Evolutionary conservation across 1,140 invertebrate species (phyloP), one percentile per base, ranked within the genome.

Genomic region (Phortica variegata): DNA sequence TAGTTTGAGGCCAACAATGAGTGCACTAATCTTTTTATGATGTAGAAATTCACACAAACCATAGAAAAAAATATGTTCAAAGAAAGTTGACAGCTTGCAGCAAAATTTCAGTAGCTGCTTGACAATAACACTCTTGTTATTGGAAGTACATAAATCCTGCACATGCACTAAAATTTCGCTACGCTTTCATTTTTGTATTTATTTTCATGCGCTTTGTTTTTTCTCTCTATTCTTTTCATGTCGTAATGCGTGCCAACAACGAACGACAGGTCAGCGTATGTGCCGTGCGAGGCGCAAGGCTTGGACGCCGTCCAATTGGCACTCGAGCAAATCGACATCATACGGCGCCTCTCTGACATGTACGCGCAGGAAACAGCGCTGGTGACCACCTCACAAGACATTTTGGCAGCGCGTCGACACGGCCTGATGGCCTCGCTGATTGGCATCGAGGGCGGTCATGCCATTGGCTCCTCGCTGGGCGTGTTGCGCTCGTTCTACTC

Each of bases 291-390:
- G 47, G 83, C 88, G 3, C 87, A 91, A 65, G 85, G 88, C 75
- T 82, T 88, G 70, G 90, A 93, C 71, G 90, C 90, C 9, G 89
- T 93, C 52, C 87, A 92, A 70, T 78, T 90, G 59, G 88, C 89
- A 16, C 77, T 95, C 43, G 91, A 93, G 73, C 91, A 94, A 77
- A 88, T 93, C 61, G 91, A 94, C 77, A 85, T 91, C 50, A 92
- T 94, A 65, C 87, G 89, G 62, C 84, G 91, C 60, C 83, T 95
- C 57, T 85, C 93, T 33, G 86, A 88, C 57, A 82, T 86, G 75
- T 87, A 89, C 75, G 80, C 82, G 7, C 80, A 82, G 49, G 85
- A 87, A 65, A 82, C 90, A 49, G 79, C 83, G 31, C 78, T 90
- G 53, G 88, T 87, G 23, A 85, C 83, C 2, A 85, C 83, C 36